Evolutionary conservation across 1,140 invertebrate species (phyloP).

Genomic region (Brachionus manjavacas): DNA sequence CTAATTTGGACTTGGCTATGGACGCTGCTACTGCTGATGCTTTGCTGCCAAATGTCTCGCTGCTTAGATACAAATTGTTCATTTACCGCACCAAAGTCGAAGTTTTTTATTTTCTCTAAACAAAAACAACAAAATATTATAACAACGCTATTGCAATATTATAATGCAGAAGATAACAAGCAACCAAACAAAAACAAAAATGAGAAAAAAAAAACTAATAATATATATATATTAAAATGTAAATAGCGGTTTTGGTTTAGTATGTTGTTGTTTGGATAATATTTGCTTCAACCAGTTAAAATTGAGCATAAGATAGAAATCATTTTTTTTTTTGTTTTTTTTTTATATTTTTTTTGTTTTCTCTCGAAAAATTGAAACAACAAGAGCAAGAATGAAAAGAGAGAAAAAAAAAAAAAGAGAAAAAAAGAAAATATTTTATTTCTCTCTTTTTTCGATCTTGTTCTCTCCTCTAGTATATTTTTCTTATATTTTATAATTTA

Average conservation of each 20-base stretch:
- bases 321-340: background rate
- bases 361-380: background rate
- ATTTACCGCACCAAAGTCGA: background rate
- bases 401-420: background rate
- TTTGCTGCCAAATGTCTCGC: background rate
- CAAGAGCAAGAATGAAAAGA: background rate
- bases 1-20: conserved; percentile 1
- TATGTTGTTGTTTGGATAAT: background rate
- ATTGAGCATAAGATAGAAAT: background rate
- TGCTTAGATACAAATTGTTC: conserved; percentile 30
- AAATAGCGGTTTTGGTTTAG: background rate
- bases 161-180: conserved; percentile 13
- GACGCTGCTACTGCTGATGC: background rate
- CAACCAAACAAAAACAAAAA: background rate
- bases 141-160: conserved; percentile 31
- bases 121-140: no score
- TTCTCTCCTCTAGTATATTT: background rate
- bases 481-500: conserved; percentile 25
- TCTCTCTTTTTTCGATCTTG: background rate
- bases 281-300: background rate
- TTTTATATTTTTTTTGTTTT: background rate
- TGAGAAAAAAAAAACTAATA: background rate
- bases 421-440: conserved; percentile 14
- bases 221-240: background rate
- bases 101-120: background rate